These are phyloP conservation scores for Dendrolimus houi DNA, from an alignment of 2,888 invertebrate genomes.

Conservation along the genomic window DNA sequence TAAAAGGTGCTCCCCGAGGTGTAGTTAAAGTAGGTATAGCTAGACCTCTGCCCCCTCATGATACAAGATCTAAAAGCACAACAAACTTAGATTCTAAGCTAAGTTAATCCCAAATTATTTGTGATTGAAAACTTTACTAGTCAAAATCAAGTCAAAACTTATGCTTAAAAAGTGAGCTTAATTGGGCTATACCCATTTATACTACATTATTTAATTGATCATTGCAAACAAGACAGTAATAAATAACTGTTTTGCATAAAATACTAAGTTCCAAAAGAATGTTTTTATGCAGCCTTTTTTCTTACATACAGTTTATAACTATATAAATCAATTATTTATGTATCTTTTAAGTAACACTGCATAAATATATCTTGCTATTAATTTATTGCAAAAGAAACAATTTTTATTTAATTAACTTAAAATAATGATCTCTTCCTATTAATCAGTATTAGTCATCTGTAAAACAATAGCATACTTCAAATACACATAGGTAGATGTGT, in stretches of 20 bases:
- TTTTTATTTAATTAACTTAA: no score
- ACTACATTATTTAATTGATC: no score
- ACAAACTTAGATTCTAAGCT: conserved; percentile 52
- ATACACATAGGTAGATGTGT: no score
- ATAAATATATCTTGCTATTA: no score
- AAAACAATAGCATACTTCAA: no score
- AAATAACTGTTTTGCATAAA: conserved; percentile 11
- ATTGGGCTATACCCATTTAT: conserved; percentile 1
- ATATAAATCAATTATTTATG: no score
- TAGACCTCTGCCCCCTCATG: conserved; percentile 81
- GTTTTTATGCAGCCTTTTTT: neutral
- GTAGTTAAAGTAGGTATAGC: conserved; percentile 94
- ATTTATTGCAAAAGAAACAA: no score
- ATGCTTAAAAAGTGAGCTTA: conserved; percentile 33
- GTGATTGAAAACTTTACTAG: conserved; percentile 46
- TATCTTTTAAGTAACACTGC: no score
- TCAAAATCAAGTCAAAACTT: conserved; percentile 66
- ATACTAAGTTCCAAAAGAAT: conserved; percentile 9
- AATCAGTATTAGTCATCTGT: no score
- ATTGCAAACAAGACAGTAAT: neutral
- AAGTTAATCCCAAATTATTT: conserved; percentile 49
- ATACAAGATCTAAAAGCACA: conserved; percentile 58
- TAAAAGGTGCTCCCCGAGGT: conserved; percentile 95
- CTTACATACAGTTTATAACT: no score
- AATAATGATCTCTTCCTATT: no score